Percentiles rank a stretch among this genome's conserved stretches.
Conservation (phyloP, 2,797 vertebrate species). For the Helarctos malayanus region DNA sequence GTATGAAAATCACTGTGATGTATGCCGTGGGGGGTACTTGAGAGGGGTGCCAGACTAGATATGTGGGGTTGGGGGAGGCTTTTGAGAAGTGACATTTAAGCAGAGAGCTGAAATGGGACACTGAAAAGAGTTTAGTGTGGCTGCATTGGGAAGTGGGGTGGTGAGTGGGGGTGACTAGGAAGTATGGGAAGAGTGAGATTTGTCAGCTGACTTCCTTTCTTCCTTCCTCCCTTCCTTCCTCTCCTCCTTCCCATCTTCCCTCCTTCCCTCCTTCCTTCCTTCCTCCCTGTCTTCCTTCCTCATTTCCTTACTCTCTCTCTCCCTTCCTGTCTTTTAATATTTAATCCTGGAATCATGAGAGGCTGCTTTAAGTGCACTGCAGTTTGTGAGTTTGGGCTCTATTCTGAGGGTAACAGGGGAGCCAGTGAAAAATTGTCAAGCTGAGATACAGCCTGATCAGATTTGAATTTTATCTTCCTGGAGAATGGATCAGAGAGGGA, state of each 20-base stretch:
- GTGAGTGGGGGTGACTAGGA: not conserved
- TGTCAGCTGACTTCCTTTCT: not conserved
- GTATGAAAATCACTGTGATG: not conserved
- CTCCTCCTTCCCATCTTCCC: not conserved
- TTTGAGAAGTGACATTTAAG: not conserved
- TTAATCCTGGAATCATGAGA: not conserved
- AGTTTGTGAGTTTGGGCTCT: not conserved
- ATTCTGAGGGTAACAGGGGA: not conserved
- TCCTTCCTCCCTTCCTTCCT: no score
- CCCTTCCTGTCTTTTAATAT: not conserved
- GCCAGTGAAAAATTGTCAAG: not conserved
- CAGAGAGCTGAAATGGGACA: not conserved
- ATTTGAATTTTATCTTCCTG: constrained; percentile 2
- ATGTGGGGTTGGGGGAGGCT: not conserved
- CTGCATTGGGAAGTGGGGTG: not conserved
- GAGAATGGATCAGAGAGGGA: not conserved
- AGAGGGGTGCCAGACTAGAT: not conserved
- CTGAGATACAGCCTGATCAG: not conserved
- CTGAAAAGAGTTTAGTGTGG: not conserved
- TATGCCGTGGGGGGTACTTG: not conserved
- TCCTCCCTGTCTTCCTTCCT: not conserved
- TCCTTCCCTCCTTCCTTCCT: not conserved
- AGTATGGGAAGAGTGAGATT: not conserved
- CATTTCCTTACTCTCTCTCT: not conserved
- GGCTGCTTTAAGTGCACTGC: not conserved